A percentile compares a stretch with the other conserved stretches of the same genome.
phyloP scores from a whole-genome alignment of 2,888 invertebrate species.

The Pandemis cinnamomeana region DNA sequence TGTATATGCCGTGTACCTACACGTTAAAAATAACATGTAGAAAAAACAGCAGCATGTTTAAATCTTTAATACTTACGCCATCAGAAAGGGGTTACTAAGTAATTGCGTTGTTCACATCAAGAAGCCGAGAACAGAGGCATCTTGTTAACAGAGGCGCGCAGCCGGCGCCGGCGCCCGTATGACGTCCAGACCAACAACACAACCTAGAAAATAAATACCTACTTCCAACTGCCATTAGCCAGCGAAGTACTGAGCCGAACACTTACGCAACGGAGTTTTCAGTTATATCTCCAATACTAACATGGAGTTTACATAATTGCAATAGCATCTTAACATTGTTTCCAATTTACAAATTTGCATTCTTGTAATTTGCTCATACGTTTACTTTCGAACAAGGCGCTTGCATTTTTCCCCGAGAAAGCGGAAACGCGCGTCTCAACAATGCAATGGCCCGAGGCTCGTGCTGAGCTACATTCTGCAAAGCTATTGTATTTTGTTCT shows the following conservation, averaged over 20 bases:
- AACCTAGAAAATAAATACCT: slow-evolving; percentile 12
- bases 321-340: neutral
- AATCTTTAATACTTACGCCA: neutral
- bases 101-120: slow-evolving; percentile 61
- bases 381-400: slow-evolving; percentile 79
- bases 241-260: neutral
- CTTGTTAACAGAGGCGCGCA: slow-evolving; percentile 59
- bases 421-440: slow-evolving; percentile 81
- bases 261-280: neutral
- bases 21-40: neutral
- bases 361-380: slow-evolving; percentile 55
- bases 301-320: neutral
- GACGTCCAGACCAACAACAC: slow-evolving; percentile 19
- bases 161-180: slow-evolving; percentile 48
- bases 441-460: slow-evolving; percentile 72
- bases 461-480: slow-evolving; percentile 74
- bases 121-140: slow-evolving; percentile 68
- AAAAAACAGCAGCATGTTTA: neutral
- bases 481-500: slow-evolving; percentile 74
- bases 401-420: slow-evolving; percentile 83
- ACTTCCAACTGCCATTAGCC: neutral
- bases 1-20: neutral
- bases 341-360: slow-evolving; percentile 44
- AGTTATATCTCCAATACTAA: neutral
- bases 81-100: slow-evolving; percentile 45